Percentiles rank a stretch among this genome's conserved stretches.
Conservation (phyloP, 1,140 invertebrate species). For the Leptopilina boulardi region DNA sequence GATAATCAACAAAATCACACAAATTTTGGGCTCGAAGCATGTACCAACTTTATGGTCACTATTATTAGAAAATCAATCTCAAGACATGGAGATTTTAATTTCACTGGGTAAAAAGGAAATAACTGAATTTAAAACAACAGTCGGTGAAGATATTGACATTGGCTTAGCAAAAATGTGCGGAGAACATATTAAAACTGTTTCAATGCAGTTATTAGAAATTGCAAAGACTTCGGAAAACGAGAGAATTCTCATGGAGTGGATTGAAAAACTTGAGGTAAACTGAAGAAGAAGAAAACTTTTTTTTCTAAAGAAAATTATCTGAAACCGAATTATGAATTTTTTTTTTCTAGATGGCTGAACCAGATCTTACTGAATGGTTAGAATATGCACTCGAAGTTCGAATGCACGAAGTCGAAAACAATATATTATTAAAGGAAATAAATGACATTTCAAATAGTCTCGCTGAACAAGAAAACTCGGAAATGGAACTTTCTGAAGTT, state of each 20-base stretch:
- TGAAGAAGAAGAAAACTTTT: constrained; percentile 37
- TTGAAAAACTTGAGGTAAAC: constrained; percentile 61
- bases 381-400: constrained; percentile 60
- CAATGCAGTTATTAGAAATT: constrained; percentile 51
- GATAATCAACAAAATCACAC: constrained; percentile 61
- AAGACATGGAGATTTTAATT: constrained; percentile 60
- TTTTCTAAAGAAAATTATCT: neutral
- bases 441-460: constrained; percentile 42
- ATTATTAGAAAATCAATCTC: constrained; percentile 59
- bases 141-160: constrained; percentile 51
- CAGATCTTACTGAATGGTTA: constrained; percentile 63
- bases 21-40: constrained; percentile 57
- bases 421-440: constrained; percentile 59
- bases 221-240: constrained; percentile 49
- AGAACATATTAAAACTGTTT: constrained; percentile 59
- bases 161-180: constrained; percentile 61
- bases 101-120: constrained; percentile 50
- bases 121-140: constrained; percentile 8
- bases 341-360: constrained; percentile 39
- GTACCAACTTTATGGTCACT: constrained; percentile 63
- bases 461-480: neutral
- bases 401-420: constrained; percentile 60
- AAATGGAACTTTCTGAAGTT: neutral
- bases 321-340: neutral
- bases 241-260: constrained; percentile 54